Evolutionary conservation across 2,113 vertebrate genomes (phyloP), one percentile per base, ranked within the genome.

Genomic region (Aplodontia rufa): DNA sequence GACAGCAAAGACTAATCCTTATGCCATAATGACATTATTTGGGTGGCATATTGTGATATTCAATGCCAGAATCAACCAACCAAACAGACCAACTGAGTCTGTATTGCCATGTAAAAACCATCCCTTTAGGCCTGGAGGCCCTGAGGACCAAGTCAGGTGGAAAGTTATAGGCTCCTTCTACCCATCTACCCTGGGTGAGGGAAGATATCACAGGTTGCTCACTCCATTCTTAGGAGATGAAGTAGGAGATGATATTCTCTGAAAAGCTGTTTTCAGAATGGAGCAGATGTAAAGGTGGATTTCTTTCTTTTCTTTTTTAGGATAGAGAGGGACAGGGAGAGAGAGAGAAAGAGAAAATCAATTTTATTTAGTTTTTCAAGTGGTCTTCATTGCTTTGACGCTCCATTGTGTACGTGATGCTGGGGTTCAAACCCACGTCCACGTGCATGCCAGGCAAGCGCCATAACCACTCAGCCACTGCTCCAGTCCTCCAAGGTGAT

Each of bases 141-240:
- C 51, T n/a, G 83, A 42, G 1, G 22, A 47, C 37, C 51, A 66
- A 58, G 81, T 22, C 64, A 82, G n/a, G 8, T 69, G 42, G 19
- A 19, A 37, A 69, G 58, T 26, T 53, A 42, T 8, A 10, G 26
- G 9, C 75, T 69, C 35, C 19, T 7, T 66, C 11, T 58, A 32
- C 7, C 19, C 0, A 14, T 45, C 12, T 60, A 42, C 8, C 16
- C 0, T 24, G 37, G 16, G 1, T 72, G 37, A 85, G 30, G 40
- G 40, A 20, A 58, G n/a, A 71, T 5, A 26, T 19, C 9, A 26
- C 35, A 81, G 64, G 37, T 32, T 58, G 24, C 22, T 88, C 72
- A 45, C 10, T 91, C 28, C 10, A n/a, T 53, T n/a, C 35, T n/a
- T n/a, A 49, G 3, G 1, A 55, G 53, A 55, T 55, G 53, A 22